Base-by-base conservation (phyloP, 2,888 invertebrate genomes). In the Campaea margaritaria region DNA sequence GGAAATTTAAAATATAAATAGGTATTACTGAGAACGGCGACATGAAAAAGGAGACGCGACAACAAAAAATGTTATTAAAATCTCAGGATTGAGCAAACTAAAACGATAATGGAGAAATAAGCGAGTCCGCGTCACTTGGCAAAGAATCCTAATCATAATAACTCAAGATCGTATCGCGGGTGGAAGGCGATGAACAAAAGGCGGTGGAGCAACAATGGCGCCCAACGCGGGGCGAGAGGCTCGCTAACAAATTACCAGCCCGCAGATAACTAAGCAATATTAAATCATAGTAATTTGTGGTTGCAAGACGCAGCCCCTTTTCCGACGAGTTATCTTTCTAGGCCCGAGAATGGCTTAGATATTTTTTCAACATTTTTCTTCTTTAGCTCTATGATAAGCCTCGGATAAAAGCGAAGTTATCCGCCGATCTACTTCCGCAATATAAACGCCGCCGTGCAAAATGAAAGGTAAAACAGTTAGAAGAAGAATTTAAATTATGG, bases 211-310 rank as follows among this genome's bases (percentile, higher is more conserved):
- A 89, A 92, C 91, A 91, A 92, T 89, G 88, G 90, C 86, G 86
- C 82, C 85, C 87, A 78, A 78, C 86, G 81, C 80, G 86, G 83
- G 81, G 78, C 81, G 85, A 85, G 82, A 79, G 83, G 83, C 84
- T 82, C 85, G 83, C 89, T 89, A 89, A 91, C 91, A 91, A 92
- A 92, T 91, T 91, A 90, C 89, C 86, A 82, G 73, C 87, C 86
- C 87, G 75, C 87, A 91, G 91, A 92, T 92, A 92, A 91, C 91
- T 91, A 90, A 89, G 90, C 89, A 90, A 91, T 92, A 91, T 91
- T 91, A 91, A 92, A 91, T 92, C 91, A 91, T 89, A 91, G 89
- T 89, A 91, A 91, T 92, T 91, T 91, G 90, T 89, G 89, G 87
- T 81, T 81, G 85, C 86, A 85, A 85, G 83, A 85, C 88, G 81